Evolutionary conservation across 64 coral and sea anemone species (phyloP).

Genomic region (Catalaphyllia jardinei): DNA sequence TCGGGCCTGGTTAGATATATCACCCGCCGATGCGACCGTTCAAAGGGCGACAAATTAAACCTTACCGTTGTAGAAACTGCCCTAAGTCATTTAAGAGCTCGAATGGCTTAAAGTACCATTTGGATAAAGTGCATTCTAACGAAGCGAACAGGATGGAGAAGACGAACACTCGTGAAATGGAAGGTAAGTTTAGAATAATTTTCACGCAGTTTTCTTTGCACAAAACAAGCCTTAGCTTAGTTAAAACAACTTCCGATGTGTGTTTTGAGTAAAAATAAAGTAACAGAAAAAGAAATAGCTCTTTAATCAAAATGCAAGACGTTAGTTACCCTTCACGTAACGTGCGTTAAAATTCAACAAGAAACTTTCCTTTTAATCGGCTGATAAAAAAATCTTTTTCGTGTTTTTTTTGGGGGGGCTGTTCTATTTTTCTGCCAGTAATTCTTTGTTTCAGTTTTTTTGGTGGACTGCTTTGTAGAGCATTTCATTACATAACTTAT

Average conservation of each 20-base stretch:
- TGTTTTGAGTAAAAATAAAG: not conserved
- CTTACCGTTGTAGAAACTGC: conserved; percentile 44
- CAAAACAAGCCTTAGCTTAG: not conserved
- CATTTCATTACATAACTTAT: too few species aligned
- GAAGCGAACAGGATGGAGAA: conserved; percentile 40
- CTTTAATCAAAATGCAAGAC: too few species aligned
- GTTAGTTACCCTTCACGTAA: too few species aligned
- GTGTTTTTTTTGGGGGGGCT: too few species aligned
- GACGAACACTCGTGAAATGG: not conserved
- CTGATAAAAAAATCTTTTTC: too few species aligned
- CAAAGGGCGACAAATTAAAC: conserved; percentile 52
- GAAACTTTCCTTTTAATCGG: too few species aligned
- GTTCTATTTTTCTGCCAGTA: too few species aligned
- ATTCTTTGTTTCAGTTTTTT: too few species aligned
- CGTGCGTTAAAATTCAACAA: too few species aligned
- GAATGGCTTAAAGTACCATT: conserved; percentile 83
- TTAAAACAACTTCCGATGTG: not conserved
- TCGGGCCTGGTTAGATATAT: not conserved
- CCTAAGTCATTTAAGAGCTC: conserved; percentile 79
- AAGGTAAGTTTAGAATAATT: not conserved
- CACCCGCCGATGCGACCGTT: conserved; percentile 50
- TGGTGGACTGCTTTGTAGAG: too few species aligned
- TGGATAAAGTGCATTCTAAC: conserved; percentile 45
- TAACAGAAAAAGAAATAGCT: too few species aligned
- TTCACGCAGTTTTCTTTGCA: too few species aligned